A percentile compares a stretch with the other conserved stretches of the same genome.
Evolutionary conservation across 2,888 invertebrate genomes (phyloP).

Genomic region (Pheosia gnoma): DNA sequence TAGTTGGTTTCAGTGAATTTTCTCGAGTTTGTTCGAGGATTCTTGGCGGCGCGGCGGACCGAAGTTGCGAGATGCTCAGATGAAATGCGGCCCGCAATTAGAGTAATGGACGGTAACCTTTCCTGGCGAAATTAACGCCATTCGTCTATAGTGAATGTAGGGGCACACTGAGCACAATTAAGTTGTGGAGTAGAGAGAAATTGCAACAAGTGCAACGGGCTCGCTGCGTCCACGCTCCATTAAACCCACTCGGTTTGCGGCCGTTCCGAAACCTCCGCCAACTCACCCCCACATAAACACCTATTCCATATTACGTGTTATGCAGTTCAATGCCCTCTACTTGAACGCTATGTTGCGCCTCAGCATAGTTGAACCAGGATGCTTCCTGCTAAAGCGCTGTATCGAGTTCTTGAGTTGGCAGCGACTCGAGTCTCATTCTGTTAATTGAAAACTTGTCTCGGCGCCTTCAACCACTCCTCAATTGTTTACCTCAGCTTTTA

Average conservation of each 20-base stretch:
- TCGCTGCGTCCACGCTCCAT: conserved; percentile 72
- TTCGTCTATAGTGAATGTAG: conserved; percentile 73
- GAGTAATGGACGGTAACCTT: conserved; percentile 80
- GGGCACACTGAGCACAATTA: conserved; percentile 74
- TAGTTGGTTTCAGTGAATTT: conserved; percentile 71
- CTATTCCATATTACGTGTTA: conserved; percentile 37
- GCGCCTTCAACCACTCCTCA: conserved; percentile 48
- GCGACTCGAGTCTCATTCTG: conserved; percentile 46
- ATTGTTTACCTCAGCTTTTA: conserved; percentile 59
- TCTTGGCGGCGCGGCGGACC: conserved; percentile 63
- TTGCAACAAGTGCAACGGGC: conserved; percentile 79
- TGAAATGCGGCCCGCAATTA: conserved; percentile 82
- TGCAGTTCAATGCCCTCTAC: conserved; percentile 32
- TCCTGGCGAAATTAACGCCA: conserved; percentile 71
- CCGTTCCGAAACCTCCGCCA: conserved; percentile 56
- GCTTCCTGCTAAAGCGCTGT: conserved; percentile 27
- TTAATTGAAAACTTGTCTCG: conserved; percentile 62
- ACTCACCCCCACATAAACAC: conserved; percentile 57
- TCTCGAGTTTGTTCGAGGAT: conserved; percentile 73
- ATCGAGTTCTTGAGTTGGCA: conserved; percentile 37
- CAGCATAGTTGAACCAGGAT: conserved; percentile 15
- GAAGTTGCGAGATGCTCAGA: conserved; percentile 78
- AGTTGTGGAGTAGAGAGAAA: conserved; percentile 73
- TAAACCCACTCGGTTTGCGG: conserved; percentile 72
- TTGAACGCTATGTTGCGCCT: conserved; percentile 14